phyloP scores from a whole-genome alignment of 2,797 vertebrate genomes.

The Myiotriccus ornatus region DNA sequence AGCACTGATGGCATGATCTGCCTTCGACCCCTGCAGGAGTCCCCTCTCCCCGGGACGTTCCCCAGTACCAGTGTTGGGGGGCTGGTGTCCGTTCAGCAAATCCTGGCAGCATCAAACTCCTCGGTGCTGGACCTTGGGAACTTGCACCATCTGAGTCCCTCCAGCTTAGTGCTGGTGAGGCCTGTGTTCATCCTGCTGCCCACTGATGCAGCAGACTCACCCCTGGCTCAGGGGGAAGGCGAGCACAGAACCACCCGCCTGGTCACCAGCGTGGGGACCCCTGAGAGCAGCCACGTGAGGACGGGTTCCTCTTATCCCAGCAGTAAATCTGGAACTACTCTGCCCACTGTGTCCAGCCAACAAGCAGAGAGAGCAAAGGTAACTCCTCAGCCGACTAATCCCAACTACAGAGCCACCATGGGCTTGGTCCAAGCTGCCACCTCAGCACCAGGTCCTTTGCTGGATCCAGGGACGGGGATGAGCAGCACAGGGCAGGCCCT shows the following conservation, averaged over 20 bases:
- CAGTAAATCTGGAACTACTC: neutral
- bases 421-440: neutral
- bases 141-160: neutral
- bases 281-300: neutral
- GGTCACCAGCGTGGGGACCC: neutral
- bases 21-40: constrained; percentile 13
- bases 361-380: neutral
- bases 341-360: neutral
- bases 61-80: neutral
- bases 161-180: constrained; percentile 36
- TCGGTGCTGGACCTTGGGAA: neutral
- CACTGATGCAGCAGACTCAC: neutral
- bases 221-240: neutral
- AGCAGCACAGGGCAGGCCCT: neutral
- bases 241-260: neutral
- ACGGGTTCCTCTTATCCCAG: neutral
- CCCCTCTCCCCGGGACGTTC: neutral
- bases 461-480: neutral
- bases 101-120: neutral
- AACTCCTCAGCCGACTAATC: neutral
- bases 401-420: neutral
- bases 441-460: neutral
- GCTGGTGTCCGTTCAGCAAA: constrained; percentile 23
- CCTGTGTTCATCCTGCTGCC: constrained; percentile 46
- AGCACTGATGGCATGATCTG: neutral